phyloP scores from a whole-genome alignment of 2,888 invertebrate genomes.

The Mongoloraphidia duomilia region DNA sequence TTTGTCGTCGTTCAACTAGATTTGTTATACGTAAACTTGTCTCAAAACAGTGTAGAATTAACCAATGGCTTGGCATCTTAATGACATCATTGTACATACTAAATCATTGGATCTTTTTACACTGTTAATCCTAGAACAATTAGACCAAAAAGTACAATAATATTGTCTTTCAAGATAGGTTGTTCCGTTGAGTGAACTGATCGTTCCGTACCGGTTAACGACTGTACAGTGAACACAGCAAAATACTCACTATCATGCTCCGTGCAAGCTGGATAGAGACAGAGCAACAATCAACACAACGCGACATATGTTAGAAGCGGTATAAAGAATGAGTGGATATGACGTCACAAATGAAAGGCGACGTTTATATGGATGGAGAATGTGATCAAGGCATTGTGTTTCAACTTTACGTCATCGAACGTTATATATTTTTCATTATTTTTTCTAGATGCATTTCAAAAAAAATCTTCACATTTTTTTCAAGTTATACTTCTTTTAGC shows the following conservation, averaged over 20 bases:
- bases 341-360: constrained; percentile 30
- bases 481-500: no score
- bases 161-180: no score
- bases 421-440: neutral
- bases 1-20: no score
- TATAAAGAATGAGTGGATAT: constrained; percentile 12
- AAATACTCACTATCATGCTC: constrained; percentile 80
- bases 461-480: neutral
- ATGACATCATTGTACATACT: no score
- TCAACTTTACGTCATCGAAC: neutral
- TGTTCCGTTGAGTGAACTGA: no score
- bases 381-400: neutral
- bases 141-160: no score
- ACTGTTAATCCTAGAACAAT: no score
- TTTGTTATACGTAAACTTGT: no score
- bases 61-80: no score
- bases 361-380: constrained; percentile 10
- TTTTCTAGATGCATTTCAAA: neutral
- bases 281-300: constrained; percentile 45
- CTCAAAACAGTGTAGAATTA: no score
- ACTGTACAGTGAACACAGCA: constrained; percentile 6
- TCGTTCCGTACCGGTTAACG: no score
- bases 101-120: no score
- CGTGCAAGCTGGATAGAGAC: constrained; percentile 70
- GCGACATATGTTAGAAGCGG: constrained; percentile 20